These are phyloP conservation scores for Meteorus cinctellus DNA, from an alignment of 2,888 invertebrate species.

Conservation along the genomic window DNA sequence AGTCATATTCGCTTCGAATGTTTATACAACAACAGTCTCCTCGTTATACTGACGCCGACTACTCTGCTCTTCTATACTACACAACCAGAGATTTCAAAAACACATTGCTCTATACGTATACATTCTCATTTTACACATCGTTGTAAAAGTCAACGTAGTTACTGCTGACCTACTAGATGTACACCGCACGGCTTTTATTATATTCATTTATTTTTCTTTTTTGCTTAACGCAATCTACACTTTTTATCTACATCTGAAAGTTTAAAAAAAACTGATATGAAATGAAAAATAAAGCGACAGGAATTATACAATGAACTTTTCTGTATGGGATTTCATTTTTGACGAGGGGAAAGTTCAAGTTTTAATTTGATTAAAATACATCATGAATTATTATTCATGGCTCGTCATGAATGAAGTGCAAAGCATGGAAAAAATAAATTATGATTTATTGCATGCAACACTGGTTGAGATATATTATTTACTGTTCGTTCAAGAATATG, in stretches of 20 bases:
- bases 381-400: too few species aligned
- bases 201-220: neutral
- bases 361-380: too few species aligned
- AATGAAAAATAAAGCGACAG: too few species aligned
- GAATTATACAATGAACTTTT: too few species aligned
- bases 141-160: constrained; percentile 6
- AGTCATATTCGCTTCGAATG: neutral
- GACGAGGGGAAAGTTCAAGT: too few species aligned
- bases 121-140: neutral
- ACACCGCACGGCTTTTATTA: neutral
- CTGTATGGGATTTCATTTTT: too few species aligned
- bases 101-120: neutral
- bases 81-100: neutral
- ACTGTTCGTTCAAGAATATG: too few species aligned
- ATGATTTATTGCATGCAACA: too few species aligned
- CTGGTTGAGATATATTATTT: too few species aligned
- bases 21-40: neutral
- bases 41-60: constrained; percentile 14
- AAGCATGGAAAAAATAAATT: too few species aligned
- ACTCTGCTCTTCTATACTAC: neutral
- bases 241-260: neutral
- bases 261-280: too few species aligned
- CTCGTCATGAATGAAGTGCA: too few species aligned
- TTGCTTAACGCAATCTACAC: neutral
- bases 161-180: constrained; percentile 9